phyloP scores from a whole-genome alignment of 92 coral and sea anemone genomes.

The Palythoa heliodiscus region DNA sequence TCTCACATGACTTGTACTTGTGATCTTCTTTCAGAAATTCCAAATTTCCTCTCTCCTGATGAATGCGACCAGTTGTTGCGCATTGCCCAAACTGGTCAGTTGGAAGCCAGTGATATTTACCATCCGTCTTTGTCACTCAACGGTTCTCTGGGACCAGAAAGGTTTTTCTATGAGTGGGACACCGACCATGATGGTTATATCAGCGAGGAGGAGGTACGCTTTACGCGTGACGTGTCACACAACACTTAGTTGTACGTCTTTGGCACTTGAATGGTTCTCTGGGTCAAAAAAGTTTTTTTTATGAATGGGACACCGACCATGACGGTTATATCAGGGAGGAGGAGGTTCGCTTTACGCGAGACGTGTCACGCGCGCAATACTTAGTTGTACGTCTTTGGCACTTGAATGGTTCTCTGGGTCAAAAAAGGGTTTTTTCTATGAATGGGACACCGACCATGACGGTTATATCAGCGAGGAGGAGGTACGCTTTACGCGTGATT shows the following conservation, averaged over 20 bases:
- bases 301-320: background rate
- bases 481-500: too few relatives aligned
- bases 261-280: too few relatives aligned
- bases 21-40: conserved; percentile 56
- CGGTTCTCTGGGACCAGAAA: conserved; percentile 54
- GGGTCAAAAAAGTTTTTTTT: too few relatives aligned
- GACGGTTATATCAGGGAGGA: too few relatives aligned
- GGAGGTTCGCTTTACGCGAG: background rate
- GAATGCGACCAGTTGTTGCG: conserved; percentile 57
- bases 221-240: too few relatives aligned
- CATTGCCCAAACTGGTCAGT: conserved; percentile 53
- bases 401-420: conserved; percentile 42
- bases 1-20: background rate
- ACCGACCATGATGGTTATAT: conserved; percentile 63
- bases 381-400: conserved; percentile 49
- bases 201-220: conserved; percentile 62
- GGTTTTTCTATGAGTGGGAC: conserved; percentile 74
- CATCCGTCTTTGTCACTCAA: conserved; percentile 50
- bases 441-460: conserved; percentile 77
- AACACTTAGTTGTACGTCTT: too few relatives aligned
- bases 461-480: conserved; percentile 58
- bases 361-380: background rate
- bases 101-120: conserved; percentile 69
- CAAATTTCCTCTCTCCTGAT: conserved; percentile 61
- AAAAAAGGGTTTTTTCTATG: conserved; percentile 62